These are phyloP conservation scores for Neolamprologus tretocephalus DNA, from an alignment of 2,113 vertebrate species.

Conservation along the genomic window DNA sequence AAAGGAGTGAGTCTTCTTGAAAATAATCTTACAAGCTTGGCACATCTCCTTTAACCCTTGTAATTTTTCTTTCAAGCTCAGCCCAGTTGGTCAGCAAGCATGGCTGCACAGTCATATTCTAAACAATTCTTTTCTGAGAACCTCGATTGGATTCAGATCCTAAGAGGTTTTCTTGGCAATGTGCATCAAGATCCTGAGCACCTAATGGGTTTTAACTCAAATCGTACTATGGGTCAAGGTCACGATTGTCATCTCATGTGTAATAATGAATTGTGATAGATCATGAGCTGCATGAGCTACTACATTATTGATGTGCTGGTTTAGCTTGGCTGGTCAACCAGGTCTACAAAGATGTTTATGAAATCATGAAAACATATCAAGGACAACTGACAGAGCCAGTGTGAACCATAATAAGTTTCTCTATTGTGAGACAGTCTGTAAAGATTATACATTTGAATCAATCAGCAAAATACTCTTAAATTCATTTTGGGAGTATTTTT, in stretches of 20 bases:
- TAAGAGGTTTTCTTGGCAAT: not conserved
- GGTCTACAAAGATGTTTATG: not conserved
- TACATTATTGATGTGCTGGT: rapidly evolving
- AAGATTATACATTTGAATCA: not conserved
- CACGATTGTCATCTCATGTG: not conserved
- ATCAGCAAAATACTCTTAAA: not conserved
- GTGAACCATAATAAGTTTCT: not conserved
- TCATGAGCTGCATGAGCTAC: not conserved
- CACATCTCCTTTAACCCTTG: too few species aligned
- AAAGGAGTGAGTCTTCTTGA: not conserved
- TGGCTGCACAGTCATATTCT: not conserved
- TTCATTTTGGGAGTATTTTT: not conserved
- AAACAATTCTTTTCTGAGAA: too few species aligned
- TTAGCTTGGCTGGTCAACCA: not conserved
- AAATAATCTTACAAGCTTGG: not conserved
- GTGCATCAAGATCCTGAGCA: not conserved
- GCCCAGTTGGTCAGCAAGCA: not conserved
- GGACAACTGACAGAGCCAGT: not conserved
- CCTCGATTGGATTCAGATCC: not conserved
- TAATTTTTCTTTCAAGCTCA: not conserved
- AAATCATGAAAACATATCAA: not conserved
- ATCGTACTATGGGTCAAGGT: not conserved
- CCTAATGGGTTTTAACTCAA: not conserved
- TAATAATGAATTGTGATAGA: not conserved
- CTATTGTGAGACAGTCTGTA: too few species aligned